Percentiles rank a stretch among this genome's conserved stretches.
These are phyloP conservation scores for Lycocerus yunnanus DNA, from an alignment of 2,888 invertebrate genomes.

Conservation along the genomic window DNA sequence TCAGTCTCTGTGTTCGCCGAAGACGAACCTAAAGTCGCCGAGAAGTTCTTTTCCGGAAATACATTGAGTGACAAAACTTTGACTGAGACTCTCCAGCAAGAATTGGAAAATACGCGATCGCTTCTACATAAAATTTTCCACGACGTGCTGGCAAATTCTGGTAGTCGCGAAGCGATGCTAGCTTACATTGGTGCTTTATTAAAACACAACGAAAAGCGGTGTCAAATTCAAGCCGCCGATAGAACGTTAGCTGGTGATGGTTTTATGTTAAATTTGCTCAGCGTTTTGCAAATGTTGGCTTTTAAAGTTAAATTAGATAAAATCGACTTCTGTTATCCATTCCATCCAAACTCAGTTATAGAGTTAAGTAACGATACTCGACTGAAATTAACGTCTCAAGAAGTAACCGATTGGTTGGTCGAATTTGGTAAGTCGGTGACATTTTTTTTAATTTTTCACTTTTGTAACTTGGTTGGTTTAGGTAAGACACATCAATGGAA, in stretches of 20 bases:
- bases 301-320: slow-evolving; percentile 89
- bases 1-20: slow-evolving; percentile 91
- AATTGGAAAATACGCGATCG: slow-evolving; percentile 77
- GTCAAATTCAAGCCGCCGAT: slow-evolving; percentile 90
- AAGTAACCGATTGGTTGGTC: slow-evolving; percentile 77
- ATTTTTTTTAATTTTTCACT: slow-evolving; percentile 6
- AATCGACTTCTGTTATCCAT: slow-evolving; percentile 87
- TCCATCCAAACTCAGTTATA: slow-evolving; percentile 76
- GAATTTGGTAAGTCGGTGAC: slow-evolving; percentile 60
- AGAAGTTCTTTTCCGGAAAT: slow-evolving; percentile 66
- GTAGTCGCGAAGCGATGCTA: slow-evolving; percentile 79
- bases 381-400: slow-evolving; percentile 80
- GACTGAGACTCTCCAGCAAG: slow-evolving; percentile 74
- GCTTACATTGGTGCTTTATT: slow-evolving; percentile 79
- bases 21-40: slow-evolving; percentile 88
- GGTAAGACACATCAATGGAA: slow-evolving; percentile 68
- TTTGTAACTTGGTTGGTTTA: slow-evolving; percentile 40
- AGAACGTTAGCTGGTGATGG: slow-evolving; percentile 89
- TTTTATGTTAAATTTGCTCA: slow-evolving; percentile 92
- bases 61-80: slow-evolving; percentile 66
- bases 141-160: slow-evolving; percentile 78
- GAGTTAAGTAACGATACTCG: slow-evolving; percentile 81
- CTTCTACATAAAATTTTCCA: slow-evolving; percentile 83
- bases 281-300: slow-evolving; percentile 87
- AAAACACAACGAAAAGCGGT: slow-evolving; percentile 81